These are phyloP conservation scores for Nipponacmea schrenckii DNA, from an alignment of 2,888 invertebrate species.

Conservation along the genomic window DNA sequence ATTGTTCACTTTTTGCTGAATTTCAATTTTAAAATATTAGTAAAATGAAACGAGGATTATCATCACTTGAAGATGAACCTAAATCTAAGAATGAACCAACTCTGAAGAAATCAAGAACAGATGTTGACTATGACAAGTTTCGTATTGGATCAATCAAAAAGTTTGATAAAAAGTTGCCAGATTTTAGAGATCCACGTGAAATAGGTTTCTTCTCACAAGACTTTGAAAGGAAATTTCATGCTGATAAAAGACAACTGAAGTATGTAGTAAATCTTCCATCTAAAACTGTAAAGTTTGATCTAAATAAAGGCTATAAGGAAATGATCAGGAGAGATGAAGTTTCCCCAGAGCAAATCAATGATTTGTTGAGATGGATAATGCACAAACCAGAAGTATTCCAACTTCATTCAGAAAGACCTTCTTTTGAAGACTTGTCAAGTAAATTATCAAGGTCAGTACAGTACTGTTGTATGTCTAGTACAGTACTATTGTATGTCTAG, in stretches of 20 bases:
- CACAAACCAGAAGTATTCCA: slow-evolving; percentile 48
- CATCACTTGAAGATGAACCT: background rate
- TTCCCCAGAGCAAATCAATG: slow-evolving; percentile 71
- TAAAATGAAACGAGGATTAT: no score
- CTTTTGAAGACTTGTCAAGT: background rate
- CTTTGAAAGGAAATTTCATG: slow-evolving; percentile 47
- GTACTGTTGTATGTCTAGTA: background rate
- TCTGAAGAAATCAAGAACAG: no score
- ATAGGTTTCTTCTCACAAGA: slow-evolving; percentile 64
- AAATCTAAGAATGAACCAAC: background rate
- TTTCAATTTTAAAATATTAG: no score
- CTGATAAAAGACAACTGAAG: slow-evolving; percentile 57
- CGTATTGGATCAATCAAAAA: background rate
- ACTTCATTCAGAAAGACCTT: background rate
- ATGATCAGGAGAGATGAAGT: slow-evolving; percentile 62
- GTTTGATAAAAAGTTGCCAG: slow-evolving; percentile 55
- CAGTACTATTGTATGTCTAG: no score
- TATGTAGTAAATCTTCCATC: slow-evolving; percentile 50
- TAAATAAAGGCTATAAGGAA: slow-evolving; percentile 61
- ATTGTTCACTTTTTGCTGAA: no score
- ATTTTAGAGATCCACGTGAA: slow-evolving; percentile 61
- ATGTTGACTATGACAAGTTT: background rate
- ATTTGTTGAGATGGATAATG: slow-evolving; percentile 73
- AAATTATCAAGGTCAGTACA: background rate
- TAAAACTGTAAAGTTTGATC: slow-evolving; percentile 57